Evolutionary conservation across 2,888 invertebrate genomes (phyloP), one percentile per base, ranked within the genome.

Genomic region (Trilocha varians): DNA sequence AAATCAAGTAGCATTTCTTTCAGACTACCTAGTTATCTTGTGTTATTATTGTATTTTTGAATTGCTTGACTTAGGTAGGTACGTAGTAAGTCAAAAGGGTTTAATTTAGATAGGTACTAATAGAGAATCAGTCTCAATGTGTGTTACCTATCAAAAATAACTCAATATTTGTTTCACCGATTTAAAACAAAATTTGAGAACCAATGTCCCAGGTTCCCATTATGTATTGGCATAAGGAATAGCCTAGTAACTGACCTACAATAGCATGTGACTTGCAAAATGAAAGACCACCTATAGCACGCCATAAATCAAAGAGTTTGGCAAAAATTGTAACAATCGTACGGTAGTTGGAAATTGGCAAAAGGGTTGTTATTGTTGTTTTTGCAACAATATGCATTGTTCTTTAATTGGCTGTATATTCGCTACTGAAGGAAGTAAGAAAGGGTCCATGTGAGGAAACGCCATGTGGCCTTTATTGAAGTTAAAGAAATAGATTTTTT

Each of bases 191-290:
- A 25, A 25, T 25, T 80, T 80, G 72, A 65, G 64, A 51, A 56
- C 5, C 68, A 39, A 47, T 57, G 62, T 3, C 38, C 43, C 43
- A 40, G 44, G 53, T 49, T 60, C 52, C 53, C 57, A 65, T 62
- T 61, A 63, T 56, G 47, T 66, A 64, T 65, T 63, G 52, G 60
- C 52, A 58, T 58, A 67, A 64, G 65, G 59, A 66, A 62, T 58
- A 56, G 52, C 38, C 48, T 49, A 57, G 66, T 59, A 63, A 79
- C 74, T 79, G 75, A 83, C 79, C 78, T 79, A 79, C 79, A 83
- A 82, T 78, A 58, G 63, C 65, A 41, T 60, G 57, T 85, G 84
- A 85, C 83, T 83, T 78, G 79, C 80, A 72, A 66, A 77, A 74
- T 57, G 49, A 49, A 62, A 52, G 80, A 78, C 84, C 79, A 82